Conservation (phyloP, 1,140 invertebrate genomes). For the Solenopsis fugax region DNA sequence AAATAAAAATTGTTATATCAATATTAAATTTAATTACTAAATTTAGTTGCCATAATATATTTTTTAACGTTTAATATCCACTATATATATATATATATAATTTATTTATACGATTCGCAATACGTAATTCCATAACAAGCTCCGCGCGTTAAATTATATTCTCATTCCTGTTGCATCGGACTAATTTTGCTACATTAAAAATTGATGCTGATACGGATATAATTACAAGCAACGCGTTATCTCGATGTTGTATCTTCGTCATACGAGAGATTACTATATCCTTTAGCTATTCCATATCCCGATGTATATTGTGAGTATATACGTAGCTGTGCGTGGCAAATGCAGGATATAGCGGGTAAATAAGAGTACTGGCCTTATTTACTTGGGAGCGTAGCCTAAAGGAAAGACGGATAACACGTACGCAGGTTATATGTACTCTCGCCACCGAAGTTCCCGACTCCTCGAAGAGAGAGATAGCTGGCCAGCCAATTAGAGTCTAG, state of each 20-base stretch:
- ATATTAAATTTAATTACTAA: background rate
- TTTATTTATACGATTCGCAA: background rate
- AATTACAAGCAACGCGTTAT: conserved; percentile 45
- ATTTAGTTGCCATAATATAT: background rate
- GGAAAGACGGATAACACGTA: conserved; percentile 44
- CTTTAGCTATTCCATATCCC: conserved; percentile 41
- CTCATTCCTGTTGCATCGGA: background rate
- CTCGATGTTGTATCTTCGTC: conserved; percentile 38
- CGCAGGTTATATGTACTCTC: conserved; percentile 40
- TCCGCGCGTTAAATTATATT: background rate
- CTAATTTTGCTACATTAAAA: conserved; percentile 34
- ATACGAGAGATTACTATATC: conserved; percentile 48
- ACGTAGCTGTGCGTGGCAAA: conserved; percentile 4
- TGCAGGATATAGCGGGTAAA: conserved; percentile 60
- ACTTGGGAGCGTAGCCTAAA: conserved; percentile 52
- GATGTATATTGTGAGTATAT: conserved; percentile 44
- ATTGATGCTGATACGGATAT: conserved; percentile 14
- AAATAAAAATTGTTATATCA: background rate
- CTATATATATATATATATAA: background rate
- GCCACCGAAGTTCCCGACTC: conserved; percentile 42
- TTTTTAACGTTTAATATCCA: background rate
- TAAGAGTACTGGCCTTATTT: conserved; percentile 57
- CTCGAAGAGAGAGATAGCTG: background rate
- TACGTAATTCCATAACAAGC: background rate
- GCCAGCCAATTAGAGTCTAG: conserved; percentile 61